Evolutionary conservation across 2,888 invertebrate genomes (phyloP), one percentile per base, ranked within the genome.

Genomic region (Fabriciana adippe): DNA sequence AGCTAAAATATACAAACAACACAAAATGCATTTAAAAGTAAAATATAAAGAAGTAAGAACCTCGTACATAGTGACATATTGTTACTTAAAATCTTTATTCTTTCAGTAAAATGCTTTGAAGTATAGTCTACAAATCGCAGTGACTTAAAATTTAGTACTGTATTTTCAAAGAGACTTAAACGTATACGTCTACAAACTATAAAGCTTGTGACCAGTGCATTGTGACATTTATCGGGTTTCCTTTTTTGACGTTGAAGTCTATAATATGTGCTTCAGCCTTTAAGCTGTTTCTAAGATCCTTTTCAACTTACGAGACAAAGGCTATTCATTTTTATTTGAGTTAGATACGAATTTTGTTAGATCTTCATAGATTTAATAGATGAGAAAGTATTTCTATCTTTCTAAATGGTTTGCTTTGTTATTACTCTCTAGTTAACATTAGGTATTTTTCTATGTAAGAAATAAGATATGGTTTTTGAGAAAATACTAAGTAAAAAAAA

Each of bases 191-290:
- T 41, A 54, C 66, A 47, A 55, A 59, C 59, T 66, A 59, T 57
- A 66, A 66, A 60, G 53, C 65, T 60, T 54, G 47, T 60, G 65
- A 59, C 65, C 54, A 59, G 35, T 59, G 65, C 53, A 66, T 55
- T 60, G 54, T 66, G 66, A 66, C 66, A 53, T 66, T 66, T 66
- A 66, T 66, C 66, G 66, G 59, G 60, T 66, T 66, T 66, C 48
- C 35, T 66, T 60, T 47, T 66, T 54, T 60, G 66, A 60, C 60
- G 60, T 18, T 18, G 21, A 47, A n/a, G 48, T 60, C 59, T 66
- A 47, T 18, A 15, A 47, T 18, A 15, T 26, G 31, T 18, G 54
- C 35, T 45, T 8, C 41, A 66, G 45, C 53, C 18, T 59, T 60
- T 31, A 60, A 60, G 53, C 65, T 47, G 59, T 47, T 59, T 59